These are phyloP conservation scores for Siderastrea siderea DNA, from an alignment of 92 coral and sea anemone genomes.

Conservation along the genomic window DNA sequence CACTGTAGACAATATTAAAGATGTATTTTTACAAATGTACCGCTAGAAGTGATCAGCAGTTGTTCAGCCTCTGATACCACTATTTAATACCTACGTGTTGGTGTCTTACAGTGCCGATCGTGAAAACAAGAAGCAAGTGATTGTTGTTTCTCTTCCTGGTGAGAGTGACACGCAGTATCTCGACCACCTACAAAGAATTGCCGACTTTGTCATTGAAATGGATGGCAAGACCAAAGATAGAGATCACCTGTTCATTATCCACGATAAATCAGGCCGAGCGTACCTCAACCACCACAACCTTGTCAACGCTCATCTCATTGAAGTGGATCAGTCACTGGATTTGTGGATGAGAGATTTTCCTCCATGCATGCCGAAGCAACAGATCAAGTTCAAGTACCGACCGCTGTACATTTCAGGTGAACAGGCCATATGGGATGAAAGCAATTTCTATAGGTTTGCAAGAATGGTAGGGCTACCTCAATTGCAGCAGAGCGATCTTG, in stretches of 20 bases:
- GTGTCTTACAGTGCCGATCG: neutral
- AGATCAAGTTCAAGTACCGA: conserved; percentile 71
- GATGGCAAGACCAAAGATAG: conserved; percentile 66
- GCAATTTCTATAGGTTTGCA: conserved; percentile 56
- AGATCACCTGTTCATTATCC: conserved; percentile 76
- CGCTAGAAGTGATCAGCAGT: neutral
- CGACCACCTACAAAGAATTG: conserved; percentile 49
- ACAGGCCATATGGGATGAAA: conserved; percentile 55
- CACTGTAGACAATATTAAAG: too few relatives aligned
- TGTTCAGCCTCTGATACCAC: neutral
- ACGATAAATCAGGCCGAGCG: conserved; percentile 60
- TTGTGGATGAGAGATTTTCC: conserved; percentile 89
- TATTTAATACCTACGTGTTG: neutral
- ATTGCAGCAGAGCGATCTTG: conserved; percentile 47
- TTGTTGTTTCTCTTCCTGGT: conserved; percentile 76
- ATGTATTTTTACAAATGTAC: neutral
- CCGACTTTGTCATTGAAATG: conserved; percentile 74
- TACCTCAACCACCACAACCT: conserved; percentile 54
- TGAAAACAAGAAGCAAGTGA: conserved; percentile 63
- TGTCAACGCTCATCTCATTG: conserved; percentile 63
- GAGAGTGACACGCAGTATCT: conserved; percentile 58
- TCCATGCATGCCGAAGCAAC: conserved; percentile 71
- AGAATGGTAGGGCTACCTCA: conserved; percentile 63
- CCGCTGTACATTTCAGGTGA: conserved; percentile 62
- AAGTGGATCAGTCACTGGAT: conserved; percentile 66